Evolutionary conservation across 2,797 vertebrate species (phyloP).

Genomic region (Spea hammondii): DNA sequence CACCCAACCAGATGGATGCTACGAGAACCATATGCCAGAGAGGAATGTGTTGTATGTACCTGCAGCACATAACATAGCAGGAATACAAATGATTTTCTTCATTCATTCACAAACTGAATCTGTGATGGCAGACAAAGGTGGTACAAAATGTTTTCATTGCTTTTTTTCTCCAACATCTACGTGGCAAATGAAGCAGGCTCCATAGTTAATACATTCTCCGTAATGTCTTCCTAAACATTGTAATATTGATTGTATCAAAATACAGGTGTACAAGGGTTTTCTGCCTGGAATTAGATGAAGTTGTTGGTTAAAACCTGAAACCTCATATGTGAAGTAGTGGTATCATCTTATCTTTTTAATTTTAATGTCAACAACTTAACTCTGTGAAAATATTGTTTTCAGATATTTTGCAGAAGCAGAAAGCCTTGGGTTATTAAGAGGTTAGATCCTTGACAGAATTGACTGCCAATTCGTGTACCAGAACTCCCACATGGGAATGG

Average conservation of each 20-base stretch:
- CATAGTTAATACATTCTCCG: too few species aligned
- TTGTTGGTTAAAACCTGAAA: not conserved
- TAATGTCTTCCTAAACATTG: too few species aligned
- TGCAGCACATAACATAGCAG: too few species aligned
- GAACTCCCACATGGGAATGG: not conserved
- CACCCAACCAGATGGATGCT: too few species aligned
- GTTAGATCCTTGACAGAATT: not conserved
- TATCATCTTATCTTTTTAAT: not conserved
- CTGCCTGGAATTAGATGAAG: not conserved
- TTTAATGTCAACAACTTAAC: not conserved
- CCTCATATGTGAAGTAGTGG: not conserved
- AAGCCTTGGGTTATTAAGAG: slow-evolving; percentile 3
- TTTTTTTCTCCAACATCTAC: too few species aligned
- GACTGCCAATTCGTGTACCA: not conserved
- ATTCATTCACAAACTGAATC: too few species aligned
- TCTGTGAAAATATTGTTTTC: not conserved
- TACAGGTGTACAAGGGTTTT: not conserved
- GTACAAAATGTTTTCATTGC: too few species aligned
- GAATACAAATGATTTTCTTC: too few species aligned
- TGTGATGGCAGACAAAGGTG: too few species aligned
- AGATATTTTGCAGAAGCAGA: not conserved
- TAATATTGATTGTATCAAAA: not conserved
- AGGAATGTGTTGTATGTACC: too few species aligned
- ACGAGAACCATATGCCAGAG: too few species aligned
- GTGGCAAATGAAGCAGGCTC: too few species aligned